Evolutionary conservation across 2,797 vertebrate genomes (phyloP), one percentile per base, ranked within the genome.

Genomic region (Phrynocephalus forsythii): DNA sequence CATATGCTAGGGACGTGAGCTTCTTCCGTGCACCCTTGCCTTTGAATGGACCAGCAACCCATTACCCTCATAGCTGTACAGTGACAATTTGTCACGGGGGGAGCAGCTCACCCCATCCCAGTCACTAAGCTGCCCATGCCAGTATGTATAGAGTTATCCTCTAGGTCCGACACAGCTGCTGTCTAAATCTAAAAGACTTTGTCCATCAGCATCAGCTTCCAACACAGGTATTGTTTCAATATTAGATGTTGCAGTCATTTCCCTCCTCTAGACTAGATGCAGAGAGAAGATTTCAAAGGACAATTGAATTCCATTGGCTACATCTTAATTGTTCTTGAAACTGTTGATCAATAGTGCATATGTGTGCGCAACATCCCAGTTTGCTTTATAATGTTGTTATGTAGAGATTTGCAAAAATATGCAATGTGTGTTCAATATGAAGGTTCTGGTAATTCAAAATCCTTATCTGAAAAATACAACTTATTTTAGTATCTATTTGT

Each of bases 321-420:
- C 90, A 72, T 22, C 75, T 63, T 86, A 72, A 24, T n/a, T 44
- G 20, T 77, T 66, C n/a, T 48, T 73, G 84, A 33, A 50, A 77
- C 71, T 79, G 75, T 76, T 56, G 69, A 66, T 82, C 86, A 63
- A 52, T 67, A 84, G 0, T 18, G 20, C 26, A 16, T 68, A 63
- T 79, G 22, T 69, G 33, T 86, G 4, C 30, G 3, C 2, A 20
- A 63, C 56, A 33, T 8, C 52, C 33, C 44, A 67, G 2, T 60
- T 13, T 22, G 38, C 79, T 72, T 88, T 84, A 26, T 67, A 38
- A 22, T 30, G 22, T 30, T 80, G 60, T 28, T 30, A n/a, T 60
- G 3, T 15, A 11, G 48, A 75, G 83, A 67, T 73, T 18, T 88
- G 52, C 56, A 48, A 66, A 84, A 48, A 33, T 79, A 5, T 67